phyloP scores from a whole-genome alignment of 2,113 vertebrate genomes.

The Semicossyphus pulcher region DNA sequence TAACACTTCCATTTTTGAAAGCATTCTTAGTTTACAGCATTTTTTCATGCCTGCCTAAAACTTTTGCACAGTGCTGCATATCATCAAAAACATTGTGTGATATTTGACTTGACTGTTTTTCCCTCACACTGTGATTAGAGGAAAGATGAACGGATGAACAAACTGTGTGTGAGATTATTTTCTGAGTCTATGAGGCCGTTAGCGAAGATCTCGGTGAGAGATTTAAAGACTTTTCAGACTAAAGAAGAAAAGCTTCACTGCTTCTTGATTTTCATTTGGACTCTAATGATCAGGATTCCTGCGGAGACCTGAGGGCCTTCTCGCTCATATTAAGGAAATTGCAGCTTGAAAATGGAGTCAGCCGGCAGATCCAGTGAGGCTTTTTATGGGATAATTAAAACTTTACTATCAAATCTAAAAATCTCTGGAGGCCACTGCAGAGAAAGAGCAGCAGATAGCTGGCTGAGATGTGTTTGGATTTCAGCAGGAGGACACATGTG shows the following conservation, averaged over 20 bases:
- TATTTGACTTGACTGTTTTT: not conserved
- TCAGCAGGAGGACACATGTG: slow-evolving; percentile 22
- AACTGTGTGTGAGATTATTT: not conserved
- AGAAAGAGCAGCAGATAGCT: slow-evolving; percentile 27
- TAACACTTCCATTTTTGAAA: too few relatives aligned
- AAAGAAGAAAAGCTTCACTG: slow-evolving; percentile 19
- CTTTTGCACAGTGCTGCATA: too few relatives aligned
- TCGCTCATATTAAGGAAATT: slow-evolving; percentile 44
- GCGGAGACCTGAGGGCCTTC: slow-evolving; percentile 21
- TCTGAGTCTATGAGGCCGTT: not conserved
- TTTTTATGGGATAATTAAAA: slow-evolving; percentile 68
- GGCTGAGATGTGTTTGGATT: slow-evolving; percentile 42
- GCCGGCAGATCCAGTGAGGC: slow-evolving; percentile 36
- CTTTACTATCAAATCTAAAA: slow-evolving; percentile 56
- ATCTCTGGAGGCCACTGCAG: slow-evolving; percentile 39
- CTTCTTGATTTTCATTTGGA: slow-evolving; percentile 23
- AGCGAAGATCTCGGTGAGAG: slow-evolving; percentile 3
- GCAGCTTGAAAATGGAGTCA: slow-evolving; percentile 39
- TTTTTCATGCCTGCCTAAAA: not conserved
- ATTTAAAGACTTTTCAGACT: slow-evolving; percentile 14
- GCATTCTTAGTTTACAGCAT: too few relatives aligned
- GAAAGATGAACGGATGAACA: not conserved
- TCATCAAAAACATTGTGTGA: not conserved
- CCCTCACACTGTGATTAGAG: not conserved
- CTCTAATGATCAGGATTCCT: slow-evolving; percentile 44